Evolutionary conservation across 2,797 vertebrate species (phyloP).

Genomic region (Allobates femoralis): DNA sequence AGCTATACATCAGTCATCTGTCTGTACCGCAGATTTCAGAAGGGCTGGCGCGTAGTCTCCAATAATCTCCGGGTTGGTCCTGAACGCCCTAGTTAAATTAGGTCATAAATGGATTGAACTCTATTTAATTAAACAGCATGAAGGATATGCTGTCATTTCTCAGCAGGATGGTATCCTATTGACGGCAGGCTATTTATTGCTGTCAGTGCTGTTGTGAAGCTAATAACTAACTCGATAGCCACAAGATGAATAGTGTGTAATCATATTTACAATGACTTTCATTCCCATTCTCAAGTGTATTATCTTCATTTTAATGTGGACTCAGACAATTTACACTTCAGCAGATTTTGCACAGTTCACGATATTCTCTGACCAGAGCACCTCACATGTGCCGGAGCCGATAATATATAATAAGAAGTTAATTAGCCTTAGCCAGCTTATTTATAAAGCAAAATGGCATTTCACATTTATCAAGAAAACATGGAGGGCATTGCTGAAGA

Average conservation of each 20-base stretch:
- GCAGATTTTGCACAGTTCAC: conserved; percentile 24
- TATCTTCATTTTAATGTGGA: not conserved
- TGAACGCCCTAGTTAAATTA: conserved; percentile 27
- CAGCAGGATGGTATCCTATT: conserved; percentile 19
- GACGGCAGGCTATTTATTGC: conserved; percentile 38
- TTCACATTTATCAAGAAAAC: not conserved
- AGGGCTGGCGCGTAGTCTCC: not conserved
- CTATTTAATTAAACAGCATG: conserved; percentile 51
- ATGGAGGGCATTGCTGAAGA: not conserved
- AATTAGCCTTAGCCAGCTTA: not conserved
- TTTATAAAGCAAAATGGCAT: not conserved
- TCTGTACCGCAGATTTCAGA: not conserved
- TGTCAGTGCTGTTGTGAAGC: conserved; percentile 23
- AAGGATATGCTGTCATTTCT: conserved; percentile 46
- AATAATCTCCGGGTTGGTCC: conserved; percentile 24
- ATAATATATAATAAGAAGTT: not conserved
- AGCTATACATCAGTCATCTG: not conserved
- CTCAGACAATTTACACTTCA: conserved; percentile 32
- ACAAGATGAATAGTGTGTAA: conserved; percentile 25
- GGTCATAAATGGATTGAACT: conserved; percentile 51
- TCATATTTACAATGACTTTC: conserved; percentile 44
- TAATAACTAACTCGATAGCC: conserved; percentile 18
- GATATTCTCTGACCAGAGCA: not conserved
- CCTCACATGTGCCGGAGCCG: not conserved
- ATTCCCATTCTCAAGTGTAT: conserved; percentile 10